A percentile compares a stretch with the other conserved stretches of the same genome.
These are phyloP conservation scores for Luffia ferchaultella DNA, from an alignment of 2,888 invertebrate species.

Conservation along the genomic window DNA sequence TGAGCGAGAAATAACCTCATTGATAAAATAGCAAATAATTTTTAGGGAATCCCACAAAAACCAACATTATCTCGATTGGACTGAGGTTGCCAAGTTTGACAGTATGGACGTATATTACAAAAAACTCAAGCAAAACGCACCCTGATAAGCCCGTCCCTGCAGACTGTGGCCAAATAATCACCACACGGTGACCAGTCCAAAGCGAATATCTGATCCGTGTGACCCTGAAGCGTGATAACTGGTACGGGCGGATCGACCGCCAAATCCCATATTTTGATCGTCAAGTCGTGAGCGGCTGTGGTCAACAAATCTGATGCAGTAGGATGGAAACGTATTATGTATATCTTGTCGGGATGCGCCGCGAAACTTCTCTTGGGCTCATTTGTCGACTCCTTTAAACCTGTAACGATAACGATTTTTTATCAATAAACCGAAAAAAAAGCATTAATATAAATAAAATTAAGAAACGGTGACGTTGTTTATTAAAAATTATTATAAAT, in stretches of 20 bases:
- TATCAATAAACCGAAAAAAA: background rate
- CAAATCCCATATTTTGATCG: conserved; percentile 88
- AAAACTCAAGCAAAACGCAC: too few species aligned
- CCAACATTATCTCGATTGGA: too few species aligned
- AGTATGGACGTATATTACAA: too few species aligned
- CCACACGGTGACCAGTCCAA: conserved; percentile 95
- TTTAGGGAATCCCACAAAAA: too few species aligned
- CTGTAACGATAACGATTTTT: conserved; percentile 23
- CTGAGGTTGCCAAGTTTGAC: too few species aligned
- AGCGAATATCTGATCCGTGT: conserved; percentile 90
- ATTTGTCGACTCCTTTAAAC: conserved; percentile 80
- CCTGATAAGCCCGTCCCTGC: conserved; percentile 85
- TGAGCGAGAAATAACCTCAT: too few species aligned
- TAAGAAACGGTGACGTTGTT: too few species aligned
- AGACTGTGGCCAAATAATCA: conserved; percentile 83
- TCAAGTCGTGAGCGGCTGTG: conserved; percentile 90
- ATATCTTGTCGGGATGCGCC: conserved; percentile 91
- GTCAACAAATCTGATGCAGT: conserved; percentile 85
- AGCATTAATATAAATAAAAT: too few species aligned
- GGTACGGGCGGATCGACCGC: conserved; percentile 33
- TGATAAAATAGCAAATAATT: too few species aligned
- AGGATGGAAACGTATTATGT: conserved; percentile 87
- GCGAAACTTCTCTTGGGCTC: conserved; percentile 69
- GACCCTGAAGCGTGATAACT: conserved; percentile 72
- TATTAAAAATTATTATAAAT: too few species aligned